These are phyloP conservation scores for Pentamera pediparva DNA, from an alignment of 53 echinoderm and acorn worm genomes.

Conservation along the genomic window DNA sequence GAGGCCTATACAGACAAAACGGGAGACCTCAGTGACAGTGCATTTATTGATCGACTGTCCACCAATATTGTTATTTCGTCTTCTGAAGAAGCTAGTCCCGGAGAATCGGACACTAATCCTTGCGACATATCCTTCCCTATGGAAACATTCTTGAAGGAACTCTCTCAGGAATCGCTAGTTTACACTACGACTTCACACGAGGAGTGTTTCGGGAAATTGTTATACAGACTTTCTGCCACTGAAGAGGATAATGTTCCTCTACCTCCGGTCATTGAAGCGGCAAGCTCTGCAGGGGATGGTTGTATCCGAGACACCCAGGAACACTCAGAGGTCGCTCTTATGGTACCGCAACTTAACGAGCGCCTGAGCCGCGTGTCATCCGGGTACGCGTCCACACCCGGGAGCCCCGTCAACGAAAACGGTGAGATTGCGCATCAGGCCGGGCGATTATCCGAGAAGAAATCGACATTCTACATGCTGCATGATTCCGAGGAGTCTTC, in stretches of 20 bases:
- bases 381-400: constrained; percentile 18
- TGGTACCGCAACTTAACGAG: constrained; percentile 1
- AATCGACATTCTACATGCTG: no score
- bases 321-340: neutral
- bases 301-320: neutral
- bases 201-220: constrained; percentile 4
- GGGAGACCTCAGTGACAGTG: no score
- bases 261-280: constrained; percentile 20
- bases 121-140: neutral
- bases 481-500: neutral
- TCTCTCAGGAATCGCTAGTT: neutral
- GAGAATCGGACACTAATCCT: neutral
- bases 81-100: neutral
- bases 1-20: neutral
- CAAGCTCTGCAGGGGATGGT: neutral
- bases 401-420: neutral
- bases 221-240: neutral
- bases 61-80: neutral
- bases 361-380: constrained; percentile 26
- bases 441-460: neutral
- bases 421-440: neutral
- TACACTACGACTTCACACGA: constrained; percentile 10
- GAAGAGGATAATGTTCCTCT: constrained; percentile 8
- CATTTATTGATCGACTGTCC: neutral
- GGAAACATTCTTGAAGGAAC: neutral